A percentile compares a stretch with the other conserved stretches of the same genome.
Conservation (phyloP, 1,140 invertebrate species). For the Cyclina sinensis region DNA sequence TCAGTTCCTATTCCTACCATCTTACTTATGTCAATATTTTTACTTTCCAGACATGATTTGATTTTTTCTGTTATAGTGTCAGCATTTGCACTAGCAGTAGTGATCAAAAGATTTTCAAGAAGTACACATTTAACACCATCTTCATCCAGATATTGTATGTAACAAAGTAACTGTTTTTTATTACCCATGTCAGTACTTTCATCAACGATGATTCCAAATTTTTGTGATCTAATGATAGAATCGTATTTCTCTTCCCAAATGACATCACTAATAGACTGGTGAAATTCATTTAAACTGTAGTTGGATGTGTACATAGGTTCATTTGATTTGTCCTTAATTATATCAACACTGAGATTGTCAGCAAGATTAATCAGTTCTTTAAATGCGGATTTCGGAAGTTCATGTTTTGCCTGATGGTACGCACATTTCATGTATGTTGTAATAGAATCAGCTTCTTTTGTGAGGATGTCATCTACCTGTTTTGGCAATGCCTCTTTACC, state of each 20-base stretch:
- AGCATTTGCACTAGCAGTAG: background rate
- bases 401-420: background rate
- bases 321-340: background rate
- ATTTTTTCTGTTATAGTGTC: conserved; percentile 4
- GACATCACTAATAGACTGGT: background rate
- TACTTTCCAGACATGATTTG: background rate
- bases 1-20: conserved; percentile 62
- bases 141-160: conserved; percentile 11
- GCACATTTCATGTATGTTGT: background rate
- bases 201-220: conserved; percentile 44
- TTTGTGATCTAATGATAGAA: background rate
- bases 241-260: background rate
- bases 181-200: conserved; percentile 33
- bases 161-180: conserved; percentile 17
- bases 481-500: background rate
- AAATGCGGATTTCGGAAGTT: background rate
- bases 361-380: background rate
- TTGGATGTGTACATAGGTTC: conserved; percentile 4
- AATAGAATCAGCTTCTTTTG: background rate
- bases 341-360: background rate
- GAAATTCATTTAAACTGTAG: conserved; percentile 14
- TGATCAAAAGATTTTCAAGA: background rate
- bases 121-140: background rate
- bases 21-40: conserved; percentile 8
- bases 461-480: background rate